phyloP scores from a whole-genome alignment of 2,888 invertebrate species.

The Leptinotarsa juncta region DNA sequence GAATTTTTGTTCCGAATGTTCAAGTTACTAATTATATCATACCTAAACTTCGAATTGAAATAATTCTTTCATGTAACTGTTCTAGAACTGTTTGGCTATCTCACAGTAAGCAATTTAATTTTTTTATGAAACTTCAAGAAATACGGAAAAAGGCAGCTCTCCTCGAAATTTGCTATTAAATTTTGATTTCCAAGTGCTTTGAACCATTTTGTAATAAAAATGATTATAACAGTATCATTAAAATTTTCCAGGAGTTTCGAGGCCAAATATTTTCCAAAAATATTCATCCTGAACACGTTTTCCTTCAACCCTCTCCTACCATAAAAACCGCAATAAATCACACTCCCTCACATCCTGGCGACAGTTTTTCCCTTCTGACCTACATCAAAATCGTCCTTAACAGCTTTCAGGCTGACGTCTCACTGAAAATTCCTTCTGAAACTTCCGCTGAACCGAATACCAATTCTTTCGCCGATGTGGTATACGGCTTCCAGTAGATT shows the following conservation, averaged over 20 bases:
- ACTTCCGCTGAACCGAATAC: constrained; percentile 19
- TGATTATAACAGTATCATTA: background rate
- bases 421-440: constrained; percentile 22
- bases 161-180: no score
- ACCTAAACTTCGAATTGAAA: no score
- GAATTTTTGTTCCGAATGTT: no score
- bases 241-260: background rate
- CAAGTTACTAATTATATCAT: no score
- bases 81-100: no score
- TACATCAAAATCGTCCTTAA: constrained; percentile 23
- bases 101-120: no score
- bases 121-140: no score
- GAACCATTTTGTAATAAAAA: background rate
- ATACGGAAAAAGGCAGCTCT: no score
- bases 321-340: constrained; percentile 28
- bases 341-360: constrained; percentile 12
- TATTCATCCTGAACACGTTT: constrained; percentile 20
- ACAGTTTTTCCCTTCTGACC: constrained; percentile 29
- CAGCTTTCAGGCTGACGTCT: constrained; percentile 22
- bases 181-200: no score
- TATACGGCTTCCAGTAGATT: constrained; percentile 19
- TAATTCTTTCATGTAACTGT: no score
- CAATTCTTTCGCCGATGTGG: constrained; percentile 11
- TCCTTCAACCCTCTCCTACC: background rate
- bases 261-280: background rate